phyloP scores from a whole-genome alignment of 2,888 invertebrate genomes.

The Troglohyphantes excavatus region DNA sequence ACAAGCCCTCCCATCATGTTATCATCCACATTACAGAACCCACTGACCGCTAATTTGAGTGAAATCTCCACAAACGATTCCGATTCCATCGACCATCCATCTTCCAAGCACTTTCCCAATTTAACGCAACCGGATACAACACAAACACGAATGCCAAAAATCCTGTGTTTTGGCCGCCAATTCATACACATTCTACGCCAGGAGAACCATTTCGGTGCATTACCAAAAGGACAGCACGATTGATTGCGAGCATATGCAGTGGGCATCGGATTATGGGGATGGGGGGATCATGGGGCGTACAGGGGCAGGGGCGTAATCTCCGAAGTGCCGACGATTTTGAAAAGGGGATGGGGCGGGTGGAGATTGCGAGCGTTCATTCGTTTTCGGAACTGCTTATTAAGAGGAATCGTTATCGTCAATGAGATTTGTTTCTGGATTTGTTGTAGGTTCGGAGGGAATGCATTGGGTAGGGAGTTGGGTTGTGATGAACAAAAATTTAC shows the following conservation, averaged over 20 bases:
- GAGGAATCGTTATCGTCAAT: constrained; percentile 21
- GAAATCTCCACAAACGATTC: not conserved
- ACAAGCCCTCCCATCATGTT: not conserved
- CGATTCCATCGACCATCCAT: not conserved
- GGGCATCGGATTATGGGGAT: constrained; percentile 43
- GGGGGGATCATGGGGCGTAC: not conserved
- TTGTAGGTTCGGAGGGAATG: not conserved
- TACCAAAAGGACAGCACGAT: constrained; percentile 33
- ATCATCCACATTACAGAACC: not conserved
- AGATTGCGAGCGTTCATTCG: constrained; percentile 17
- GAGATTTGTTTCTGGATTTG: not conserved
- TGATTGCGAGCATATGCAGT: constrained; percentile 53
- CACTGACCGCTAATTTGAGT: not conserved
- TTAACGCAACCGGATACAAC: not conserved
- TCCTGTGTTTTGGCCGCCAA: not conserved
- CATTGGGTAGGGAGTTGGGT: not conserved
- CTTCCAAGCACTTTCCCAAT: not conserved
- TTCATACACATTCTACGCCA: not conserved
- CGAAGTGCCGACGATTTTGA: constrained; percentile 48
- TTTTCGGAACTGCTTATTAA: constrained; percentile 51
- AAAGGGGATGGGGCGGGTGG: not conserved
- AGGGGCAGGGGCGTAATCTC: constrained; percentile 39
- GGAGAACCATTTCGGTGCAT: constrained; percentile 49
- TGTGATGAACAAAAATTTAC: no score
- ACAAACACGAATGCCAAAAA: constrained; percentile 11